phyloP scores from a whole-genome alignment of 2,888 invertebrate genomes.

The Drosophila putrida region DNA sequence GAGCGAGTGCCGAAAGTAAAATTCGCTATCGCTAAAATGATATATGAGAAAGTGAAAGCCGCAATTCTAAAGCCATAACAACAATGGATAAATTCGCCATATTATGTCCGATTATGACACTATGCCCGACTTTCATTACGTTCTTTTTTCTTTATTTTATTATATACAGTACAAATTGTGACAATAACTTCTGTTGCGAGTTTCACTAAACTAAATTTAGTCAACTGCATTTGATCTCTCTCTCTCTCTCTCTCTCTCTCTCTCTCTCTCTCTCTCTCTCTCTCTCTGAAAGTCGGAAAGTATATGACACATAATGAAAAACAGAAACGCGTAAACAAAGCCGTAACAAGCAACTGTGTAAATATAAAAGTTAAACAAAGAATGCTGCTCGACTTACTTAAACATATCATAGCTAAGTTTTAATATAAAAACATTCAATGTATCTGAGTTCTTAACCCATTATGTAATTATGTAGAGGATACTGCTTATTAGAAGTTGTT shows the following conservation, averaged over 20 bases:
- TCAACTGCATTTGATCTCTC: conserved; percentile 24
- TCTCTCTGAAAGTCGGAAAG: conserved; percentile 17
- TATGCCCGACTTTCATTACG: conserved; percentile 46
- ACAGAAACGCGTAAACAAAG: conserved; percentile 49
- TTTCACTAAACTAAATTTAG: conserved; percentile 53
- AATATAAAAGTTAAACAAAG: conserved; percentile 53
- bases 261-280: conserved; percentile 14
- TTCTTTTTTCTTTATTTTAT: conserved; percentile 50
- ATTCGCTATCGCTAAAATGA: conserved; percentile 14
- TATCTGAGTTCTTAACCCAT: conserved; percentile 8
- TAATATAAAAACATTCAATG: neutral
- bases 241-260: neutral
- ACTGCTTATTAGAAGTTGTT: neutral
- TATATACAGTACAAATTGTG: conserved; percentile 58
- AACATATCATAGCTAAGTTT: conserved; percentile 2
- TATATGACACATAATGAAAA: conserved; percentile 8
- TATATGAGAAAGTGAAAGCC: conserved; percentile 70
- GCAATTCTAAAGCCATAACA: conserved; percentile 38
- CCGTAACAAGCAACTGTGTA: conserved; percentile 65
- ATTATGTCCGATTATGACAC: conserved; percentile 53
- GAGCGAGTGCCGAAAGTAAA: conserved; percentile 52
- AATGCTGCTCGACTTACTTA: conserved; percentile 28
- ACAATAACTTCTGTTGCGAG: conserved; percentile 41
- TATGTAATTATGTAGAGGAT: neutral
- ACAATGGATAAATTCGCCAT: conserved; percentile 42